Evolutionary conservation across 2,888 invertebrate genomes (phyloP).

Genomic region (Lypha dubia): DNA sequence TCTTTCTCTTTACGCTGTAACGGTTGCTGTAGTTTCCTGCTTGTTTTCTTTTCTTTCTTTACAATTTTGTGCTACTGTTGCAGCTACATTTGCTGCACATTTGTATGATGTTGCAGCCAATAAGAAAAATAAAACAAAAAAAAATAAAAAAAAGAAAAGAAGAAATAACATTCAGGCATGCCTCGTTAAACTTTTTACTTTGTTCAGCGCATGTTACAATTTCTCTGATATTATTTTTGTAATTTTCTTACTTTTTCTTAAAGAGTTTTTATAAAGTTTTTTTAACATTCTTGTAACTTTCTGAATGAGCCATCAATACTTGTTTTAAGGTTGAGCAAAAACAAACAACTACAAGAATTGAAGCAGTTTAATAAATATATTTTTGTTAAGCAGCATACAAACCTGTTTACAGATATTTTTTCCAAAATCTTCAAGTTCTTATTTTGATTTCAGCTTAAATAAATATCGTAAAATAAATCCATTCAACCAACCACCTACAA

Average conservation of each 20-base stretch:
- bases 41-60: slow-evolving; percentile 10
- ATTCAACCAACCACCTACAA: slow-evolving; percentile 59
- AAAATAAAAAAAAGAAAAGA: too few relatives aligned
- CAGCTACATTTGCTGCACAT: slow-evolving; percentile 25
- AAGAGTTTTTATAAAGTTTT: background rate
- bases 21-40: slow-evolving; percentile 71
- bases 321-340: background rate
- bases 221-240: slow-evolving; percentile 47
- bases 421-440: slow-evolving; percentile 1
- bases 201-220: slow-evolving; percentile 62
- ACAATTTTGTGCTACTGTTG: slow-evolving; percentile 48
- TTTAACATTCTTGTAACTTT: slow-evolving; percentile 30
- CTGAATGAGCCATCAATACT: background rate
- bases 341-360: background rate
- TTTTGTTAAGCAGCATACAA: slow-evolving; percentile 5
- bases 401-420: slow-evolving; percentile 32
- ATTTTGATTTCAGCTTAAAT: background rate
- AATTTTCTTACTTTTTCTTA: slow-evolving; percentile 27
- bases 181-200: slow-evolving; percentile 57
- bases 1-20: slow-evolving; percentile 44
- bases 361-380: slow-evolving; percentile 11
- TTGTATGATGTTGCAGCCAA: slow-evolving; percentile 12
- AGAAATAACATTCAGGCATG: slow-evolving; percentile 13
- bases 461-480: slow-evolving; percentile 40
- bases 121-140: background rate